Evolutionary conservation across 2,888 invertebrate genomes (phyloP).

Genomic region (Drosophila paranaensis): DNA sequence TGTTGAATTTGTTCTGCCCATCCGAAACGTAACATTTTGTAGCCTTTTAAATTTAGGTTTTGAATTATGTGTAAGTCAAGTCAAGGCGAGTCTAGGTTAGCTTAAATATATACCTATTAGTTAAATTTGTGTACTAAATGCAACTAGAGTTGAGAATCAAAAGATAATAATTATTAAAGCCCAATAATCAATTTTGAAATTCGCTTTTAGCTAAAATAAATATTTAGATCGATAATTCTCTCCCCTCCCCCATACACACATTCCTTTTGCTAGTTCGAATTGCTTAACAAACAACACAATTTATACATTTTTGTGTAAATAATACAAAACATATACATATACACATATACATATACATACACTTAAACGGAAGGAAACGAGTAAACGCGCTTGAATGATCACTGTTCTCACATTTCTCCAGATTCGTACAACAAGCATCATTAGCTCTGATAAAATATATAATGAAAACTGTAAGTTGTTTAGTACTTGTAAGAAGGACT

Average conservation of each 20-base stretch:
- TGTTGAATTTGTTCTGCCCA: constrained; percentile 64
- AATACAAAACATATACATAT: constrained; percentile 34
- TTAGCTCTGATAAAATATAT: constrained; percentile 34
- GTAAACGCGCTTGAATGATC: constrained; percentile 28
- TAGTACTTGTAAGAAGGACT: constrained; percentile 58
- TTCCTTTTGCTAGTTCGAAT: constrained; percentile 56
- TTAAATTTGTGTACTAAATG: constrained; percentile 54
- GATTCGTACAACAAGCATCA: constrained; percentile 42
- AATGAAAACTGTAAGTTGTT: constrained; percentile 56
- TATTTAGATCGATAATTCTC: constrained; percentile 48
- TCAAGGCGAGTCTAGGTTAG: constrained; percentile 55
- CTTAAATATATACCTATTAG: constrained; percentile 61
- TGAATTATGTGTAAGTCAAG: constrained; percentile 59
- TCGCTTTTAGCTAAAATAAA: constrained; percentile 56
- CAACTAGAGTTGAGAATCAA: constrained; percentile 57
- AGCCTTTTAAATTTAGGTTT: constrained; percentile 65
- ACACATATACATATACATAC: constrained; percentile 22
- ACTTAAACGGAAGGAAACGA: constrained; percentile 14
- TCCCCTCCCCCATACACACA: background rate
- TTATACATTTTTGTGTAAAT: constrained; percentile 62
- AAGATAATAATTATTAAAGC: constrained; percentile 27
- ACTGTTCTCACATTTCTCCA: constrained; percentile 23
- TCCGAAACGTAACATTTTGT: constrained; percentile 48
- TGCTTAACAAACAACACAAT: constrained; percentile 44
- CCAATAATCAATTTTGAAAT: constrained; percentile 35